Percentiles rank a stretch among this genome's conserved stretches.
Conservation (phyloP, 2,113 vertebrate species). For the Gymnobelideus leadbeateri region DNA sequence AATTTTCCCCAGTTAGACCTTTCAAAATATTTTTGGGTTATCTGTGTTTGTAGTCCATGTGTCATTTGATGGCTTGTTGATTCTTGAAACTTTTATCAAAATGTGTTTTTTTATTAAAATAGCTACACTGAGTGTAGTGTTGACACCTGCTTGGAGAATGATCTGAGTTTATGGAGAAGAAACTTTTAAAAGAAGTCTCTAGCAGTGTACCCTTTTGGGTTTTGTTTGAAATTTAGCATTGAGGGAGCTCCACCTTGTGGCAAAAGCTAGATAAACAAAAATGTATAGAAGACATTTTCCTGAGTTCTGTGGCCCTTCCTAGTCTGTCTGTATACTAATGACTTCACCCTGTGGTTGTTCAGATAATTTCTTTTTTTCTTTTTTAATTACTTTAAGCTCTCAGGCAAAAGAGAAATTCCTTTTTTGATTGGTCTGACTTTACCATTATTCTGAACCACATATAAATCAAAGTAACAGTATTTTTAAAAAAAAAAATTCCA, state of each 20-base stretch:
- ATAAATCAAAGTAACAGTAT: not conserved
- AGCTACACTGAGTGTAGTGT: not conserved
- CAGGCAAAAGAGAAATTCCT: slow-evolving; percentile 24
- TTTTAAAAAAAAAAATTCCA: not conserved
- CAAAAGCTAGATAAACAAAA: not conserved
- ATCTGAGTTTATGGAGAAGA: slow-evolving; percentile 24
- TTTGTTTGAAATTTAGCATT: not conserved
- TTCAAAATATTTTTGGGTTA: slow-evolving; percentile 4
- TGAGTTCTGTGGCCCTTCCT: not conserved
- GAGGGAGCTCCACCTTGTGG: slow-evolving; percentile 79
- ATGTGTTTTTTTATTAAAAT: slow-evolving; percentile 24
- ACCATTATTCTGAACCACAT: not conserved
- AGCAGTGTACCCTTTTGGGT: not conserved
- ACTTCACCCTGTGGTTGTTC: not conserved
- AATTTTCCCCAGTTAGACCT: not conserved
- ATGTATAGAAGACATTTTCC: not conserved
- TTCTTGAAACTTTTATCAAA: not conserved
- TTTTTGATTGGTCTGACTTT: not conserved
- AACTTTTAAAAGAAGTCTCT: slow-evolving; percentile 54
- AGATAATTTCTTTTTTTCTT: not conserved
- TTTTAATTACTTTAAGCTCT: slow-evolving; percentile 8
- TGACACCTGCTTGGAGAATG: slow-evolving; percentile 25
- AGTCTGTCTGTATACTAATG: fast-evolving
- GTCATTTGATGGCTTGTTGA: not conserved
- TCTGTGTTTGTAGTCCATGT: slow-evolving; percentile 14